phyloP scores from a whole-genome alignment of 2,113 vertebrate genomes.

The Aplodontia rufa region DNA sequence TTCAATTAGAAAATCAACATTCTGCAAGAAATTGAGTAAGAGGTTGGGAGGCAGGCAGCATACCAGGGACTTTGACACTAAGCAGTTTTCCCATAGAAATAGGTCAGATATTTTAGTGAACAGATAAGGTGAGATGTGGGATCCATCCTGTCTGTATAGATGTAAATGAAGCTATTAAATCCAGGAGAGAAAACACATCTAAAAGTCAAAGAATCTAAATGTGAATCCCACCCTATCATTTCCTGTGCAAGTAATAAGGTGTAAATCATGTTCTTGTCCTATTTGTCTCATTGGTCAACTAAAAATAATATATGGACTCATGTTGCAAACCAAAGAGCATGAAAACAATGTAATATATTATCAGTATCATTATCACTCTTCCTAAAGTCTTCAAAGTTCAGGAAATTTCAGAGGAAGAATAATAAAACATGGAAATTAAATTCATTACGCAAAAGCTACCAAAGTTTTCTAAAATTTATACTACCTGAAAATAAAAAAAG shows the following conservation, averaged over 20 bases:
- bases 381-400: background rate
- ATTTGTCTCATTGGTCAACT: background rate
- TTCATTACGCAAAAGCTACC: background rate
- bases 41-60: background rate
- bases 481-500: background rate
- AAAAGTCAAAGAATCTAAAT: background rate
- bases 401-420: background rate
- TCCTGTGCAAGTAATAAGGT: background rate
- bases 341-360: background rate
- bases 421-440: background rate
- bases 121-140: background rate
- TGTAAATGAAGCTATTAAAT: background rate
- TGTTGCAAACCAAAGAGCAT: background rate
- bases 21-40: background rate
- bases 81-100: background rate
- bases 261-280: background rate
- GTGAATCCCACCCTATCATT: rapidly evolving
- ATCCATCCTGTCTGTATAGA: background rate
- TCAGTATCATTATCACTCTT: background rate
- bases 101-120: background rate
- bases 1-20: background rate
- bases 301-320: background rate
- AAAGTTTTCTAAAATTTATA: background rate
- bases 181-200: background rate
- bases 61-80: background rate